These are phyloP conservation scores for Synergus laeviventris DNA, from an alignment of 2,888 invertebrate species.

Conservation along the genomic window DNA sequence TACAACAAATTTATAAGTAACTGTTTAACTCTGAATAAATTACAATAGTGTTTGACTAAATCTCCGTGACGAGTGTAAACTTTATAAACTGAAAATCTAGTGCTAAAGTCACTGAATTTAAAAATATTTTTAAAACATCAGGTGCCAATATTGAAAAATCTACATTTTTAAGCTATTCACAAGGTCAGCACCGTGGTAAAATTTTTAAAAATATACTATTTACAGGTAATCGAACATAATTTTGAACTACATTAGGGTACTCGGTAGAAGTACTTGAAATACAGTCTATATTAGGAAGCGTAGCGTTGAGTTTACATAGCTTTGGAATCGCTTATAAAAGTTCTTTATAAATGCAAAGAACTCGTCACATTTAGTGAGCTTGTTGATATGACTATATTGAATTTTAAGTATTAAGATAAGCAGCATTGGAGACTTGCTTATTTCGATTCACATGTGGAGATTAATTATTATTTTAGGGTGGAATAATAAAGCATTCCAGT, in stretches of 20 bases:
- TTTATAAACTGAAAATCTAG: not conserved
- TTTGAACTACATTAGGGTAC: too few species aligned
- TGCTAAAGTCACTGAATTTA: not conserved
- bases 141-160: not conserved
- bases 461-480: not conserved
- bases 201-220: not conserved
- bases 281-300: not conserved
- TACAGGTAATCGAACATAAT: too few species aligned
- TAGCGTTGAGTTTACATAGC: not conserved
- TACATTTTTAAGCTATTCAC: not conserved
- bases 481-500: conserved; percentile 11
- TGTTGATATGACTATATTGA: conserved; percentile 1
- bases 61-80: not conserved
- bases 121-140: not conserved
- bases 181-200: not conserved
- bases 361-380: conserved; percentile 15
- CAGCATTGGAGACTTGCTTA: not conserved
- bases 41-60: not conserved
- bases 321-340: not conserved
- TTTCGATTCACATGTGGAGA: not conserved
- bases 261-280: not conserved
- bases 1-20: not conserved
- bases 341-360: conserved; percentile 25
- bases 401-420: not conserved
- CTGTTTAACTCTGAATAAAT: not conserved